Conservation (phyloP, 1,140 invertebrate genomes). For the Battus philenor region DNA sequence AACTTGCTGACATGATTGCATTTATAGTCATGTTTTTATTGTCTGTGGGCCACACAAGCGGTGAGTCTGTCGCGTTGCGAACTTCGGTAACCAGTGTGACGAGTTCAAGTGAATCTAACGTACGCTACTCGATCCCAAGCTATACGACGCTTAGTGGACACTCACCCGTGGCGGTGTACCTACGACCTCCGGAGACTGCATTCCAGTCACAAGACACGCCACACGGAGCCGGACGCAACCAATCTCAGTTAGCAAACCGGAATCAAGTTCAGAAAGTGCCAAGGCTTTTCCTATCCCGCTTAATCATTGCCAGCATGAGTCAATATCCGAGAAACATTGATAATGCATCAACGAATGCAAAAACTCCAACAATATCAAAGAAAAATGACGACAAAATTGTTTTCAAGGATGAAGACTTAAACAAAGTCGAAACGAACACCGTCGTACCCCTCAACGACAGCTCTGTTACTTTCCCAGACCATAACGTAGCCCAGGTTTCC, state of each 20-base stretch:
- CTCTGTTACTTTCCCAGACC: not conserved
- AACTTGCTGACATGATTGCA: not conserved
- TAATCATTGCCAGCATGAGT: not conserved
- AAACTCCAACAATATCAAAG: too few relatives aligned
- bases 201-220: not conserved
- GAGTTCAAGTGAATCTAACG: not conserved
- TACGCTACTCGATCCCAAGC: not conserved
- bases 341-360: not conserved
- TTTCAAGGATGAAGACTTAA: not conserved
- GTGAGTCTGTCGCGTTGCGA: not conserved
- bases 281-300: constrained; percentile 4
- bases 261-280: not conserved
- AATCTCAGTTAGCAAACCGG: not conserved
- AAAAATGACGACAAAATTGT: not conserved
- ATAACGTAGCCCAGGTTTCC: too few relatives aligned
- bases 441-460: not conserved
- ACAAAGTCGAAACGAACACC: not conserved
- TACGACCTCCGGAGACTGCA: not conserved
- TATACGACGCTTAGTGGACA: not conserved
- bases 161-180: not conserved
- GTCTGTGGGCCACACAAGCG: not conserved
- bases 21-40: constrained; percentile 1
- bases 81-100: not conserved
- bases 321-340: not conserved
- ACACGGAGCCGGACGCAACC: not conserved